Conservation (phyloP, 2,888 invertebrate genomes). For the Petrophora chlorosata region DNA sequence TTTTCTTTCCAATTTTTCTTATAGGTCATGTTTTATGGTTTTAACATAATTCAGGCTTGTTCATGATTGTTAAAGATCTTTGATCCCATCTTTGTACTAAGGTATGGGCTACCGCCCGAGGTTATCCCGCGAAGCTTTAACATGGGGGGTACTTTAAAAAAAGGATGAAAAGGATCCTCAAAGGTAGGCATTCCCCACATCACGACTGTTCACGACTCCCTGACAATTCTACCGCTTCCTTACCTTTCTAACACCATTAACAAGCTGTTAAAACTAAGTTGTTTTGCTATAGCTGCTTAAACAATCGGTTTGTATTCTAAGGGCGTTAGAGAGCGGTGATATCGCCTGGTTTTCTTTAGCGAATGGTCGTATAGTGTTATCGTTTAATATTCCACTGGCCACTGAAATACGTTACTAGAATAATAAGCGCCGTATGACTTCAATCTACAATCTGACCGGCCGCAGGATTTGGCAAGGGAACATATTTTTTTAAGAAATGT, state of each 20-base stretch:
- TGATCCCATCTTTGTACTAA: too few species aligned
- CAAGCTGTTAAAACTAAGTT: conserved; percentile 26
- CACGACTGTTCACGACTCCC: conserved; percentile 7
- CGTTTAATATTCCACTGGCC: conserved; percentile 75
- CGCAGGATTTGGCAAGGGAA: conserved; percentile 44
- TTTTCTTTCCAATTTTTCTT: too few species aligned
- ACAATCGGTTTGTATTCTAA: conserved; percentile 51
- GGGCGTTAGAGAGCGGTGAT: conserved; percentile 66
- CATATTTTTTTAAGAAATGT: conserved; percentile 4
- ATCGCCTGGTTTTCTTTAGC: conserved; percentile 70
- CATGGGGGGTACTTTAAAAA: too few species aligned
- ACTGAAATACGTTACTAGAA: conserved; percentile 62
- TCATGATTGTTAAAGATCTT: too few species aligned
- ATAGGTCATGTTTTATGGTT: too few species aligned
- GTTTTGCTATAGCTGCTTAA: conserved; percentile 26
- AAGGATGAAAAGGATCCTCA: too few species aligned
- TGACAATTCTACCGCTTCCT: conserved; percentile 15
- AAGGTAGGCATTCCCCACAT: conserved; percentile 17
- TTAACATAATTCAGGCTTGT: too few species aligned
- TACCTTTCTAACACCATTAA: conserved; percentile 30
- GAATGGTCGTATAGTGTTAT: conserved; percentile 66
- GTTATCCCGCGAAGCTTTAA: too few species aligned
- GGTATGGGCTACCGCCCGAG: too few species aligned
- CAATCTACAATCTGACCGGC: conserved; percentile 58
- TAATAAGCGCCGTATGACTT: conserved; percentile 60